phyloP scores from a whole-genome alignment of 1,140 invertebrate species.

The Trachymyrmex septentrionalis region DNA sequence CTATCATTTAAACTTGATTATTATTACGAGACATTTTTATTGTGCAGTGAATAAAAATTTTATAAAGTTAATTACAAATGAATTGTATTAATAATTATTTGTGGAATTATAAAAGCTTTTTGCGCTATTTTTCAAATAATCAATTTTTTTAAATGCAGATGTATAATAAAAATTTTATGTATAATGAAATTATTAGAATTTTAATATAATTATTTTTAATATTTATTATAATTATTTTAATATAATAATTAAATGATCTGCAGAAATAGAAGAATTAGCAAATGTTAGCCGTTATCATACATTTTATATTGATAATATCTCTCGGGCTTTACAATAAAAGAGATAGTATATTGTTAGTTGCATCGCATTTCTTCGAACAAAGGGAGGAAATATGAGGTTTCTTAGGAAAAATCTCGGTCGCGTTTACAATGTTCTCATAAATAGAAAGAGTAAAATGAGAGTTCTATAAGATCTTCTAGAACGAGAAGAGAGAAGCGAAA shows the following conservation, averaged over 20 bases:
- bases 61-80: background rate
- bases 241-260: background rate
- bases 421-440: constrained; percentile 19
- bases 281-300: background rate
- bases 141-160: background rate
- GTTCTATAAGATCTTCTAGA: background rate
- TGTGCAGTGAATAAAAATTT: background rate
- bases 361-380: constrained; percentile 3
- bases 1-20: too few species aligned
- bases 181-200: constrained; percentile 5
- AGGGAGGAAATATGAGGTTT: constrained; percentile 35
- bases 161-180: background rate
- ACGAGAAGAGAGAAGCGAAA: constrained; percentile 1
- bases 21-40: too few species aligned
- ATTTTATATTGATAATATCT: background rate
- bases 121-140: background rate
- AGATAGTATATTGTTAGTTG: constrained; percentile 18
- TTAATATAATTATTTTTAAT: background rate
- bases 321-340: background rate
- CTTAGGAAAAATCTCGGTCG: background rate
- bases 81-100: background rate
- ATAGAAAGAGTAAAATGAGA: constrained; percentile 12
- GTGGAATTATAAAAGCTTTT: background rate
- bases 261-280: background rate
- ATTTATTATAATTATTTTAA: background rate